Conservation (phyloP, 2,888 invertebrate species). For the Podotricha telesiphe region DNA sequence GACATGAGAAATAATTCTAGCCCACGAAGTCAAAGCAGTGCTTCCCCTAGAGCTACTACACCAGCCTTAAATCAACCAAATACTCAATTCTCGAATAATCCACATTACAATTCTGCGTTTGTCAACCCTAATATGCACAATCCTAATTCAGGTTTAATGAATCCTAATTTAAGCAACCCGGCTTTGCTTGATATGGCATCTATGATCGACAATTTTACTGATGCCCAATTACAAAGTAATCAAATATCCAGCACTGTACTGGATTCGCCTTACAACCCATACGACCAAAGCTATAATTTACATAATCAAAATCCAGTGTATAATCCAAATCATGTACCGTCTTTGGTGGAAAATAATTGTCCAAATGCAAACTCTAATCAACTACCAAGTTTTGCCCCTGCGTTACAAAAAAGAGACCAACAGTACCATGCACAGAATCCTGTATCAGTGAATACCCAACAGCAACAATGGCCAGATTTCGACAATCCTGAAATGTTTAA, state of each 20-base stretch:
- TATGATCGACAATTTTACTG: constrained; percentile 90
- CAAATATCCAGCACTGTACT: constrained; percentile 93
- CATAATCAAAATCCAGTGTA: constrained; percentile 86
- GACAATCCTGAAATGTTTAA: constrained; percentile 72
- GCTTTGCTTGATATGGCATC: constrained; percentile 89
- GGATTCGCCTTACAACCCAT: constrained; percentile 86
- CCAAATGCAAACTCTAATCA: constrained; percentile 72
- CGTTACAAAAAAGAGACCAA: constrained; percentile 72
- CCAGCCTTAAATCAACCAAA: constrained; percentile 72
- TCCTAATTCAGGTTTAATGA: constrained; percentile 72
- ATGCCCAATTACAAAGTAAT: constrained; percentile 91
- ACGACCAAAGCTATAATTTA: constrained; percentile 86
- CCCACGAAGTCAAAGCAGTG: constrained; percentile 81
- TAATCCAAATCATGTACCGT: constrained; percentile 80
- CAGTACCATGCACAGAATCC: constrained; percentile 56
- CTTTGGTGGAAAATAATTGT: constrained; percentile 76
- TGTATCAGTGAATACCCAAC: constrained; percentile 57
- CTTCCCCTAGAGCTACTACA: constrained; percentile 80
- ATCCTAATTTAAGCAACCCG: constrained; percentile 78
- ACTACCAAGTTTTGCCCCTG: constrained; percentile 72
- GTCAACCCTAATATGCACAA: constrained; percentile 77
- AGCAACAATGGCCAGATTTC: constrained; percentile 79
- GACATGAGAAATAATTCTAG: constrained; percentile 72
- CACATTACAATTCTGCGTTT: constrained; percentile 75
- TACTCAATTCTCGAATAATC: constrained; percentile 67